Evolutionary conservation across 2,113 vertebrate genomes (phyloP).

Genomic region (Pygathrix nemaeus): DNA sequence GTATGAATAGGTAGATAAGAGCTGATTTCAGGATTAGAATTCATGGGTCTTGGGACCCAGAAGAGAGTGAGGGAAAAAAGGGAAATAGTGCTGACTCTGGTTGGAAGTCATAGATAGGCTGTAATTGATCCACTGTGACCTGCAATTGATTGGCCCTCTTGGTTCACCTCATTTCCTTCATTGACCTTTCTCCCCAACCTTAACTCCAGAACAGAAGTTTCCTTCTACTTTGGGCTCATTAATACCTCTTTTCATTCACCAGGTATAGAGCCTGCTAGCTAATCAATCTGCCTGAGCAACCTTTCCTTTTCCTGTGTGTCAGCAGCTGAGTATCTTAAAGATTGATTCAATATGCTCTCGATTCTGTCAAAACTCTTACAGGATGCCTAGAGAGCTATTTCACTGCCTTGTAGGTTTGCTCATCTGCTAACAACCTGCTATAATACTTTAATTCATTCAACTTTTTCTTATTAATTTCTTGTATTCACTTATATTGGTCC

Average conservation of each 20-base stretch:
- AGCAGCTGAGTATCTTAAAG: constrained; percentile 59
- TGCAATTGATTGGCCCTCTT: constrained; percentile 53
- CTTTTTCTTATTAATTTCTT: constrained; percentile 10
- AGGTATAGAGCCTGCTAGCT: constrained; percentile 51
- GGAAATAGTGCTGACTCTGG: background rate
- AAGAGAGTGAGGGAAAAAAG: background rate
- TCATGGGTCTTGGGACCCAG: background rate
- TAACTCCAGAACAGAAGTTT: constrained; percentile 51
- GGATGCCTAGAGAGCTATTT: constrained; percentile 40
- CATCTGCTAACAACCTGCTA: background rate
- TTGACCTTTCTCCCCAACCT: constrained; percentile 60
- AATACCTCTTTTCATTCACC: constrained; percentile 64
- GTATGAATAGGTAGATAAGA: background rate
- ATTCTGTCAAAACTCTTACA: constrained; percentile 25
- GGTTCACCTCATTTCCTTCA: constrained; percentile 58
- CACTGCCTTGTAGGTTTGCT: background rate
- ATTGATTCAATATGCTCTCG: constrained; percentile 56
- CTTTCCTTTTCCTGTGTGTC: constrained; percentile 62
- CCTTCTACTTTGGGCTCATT: constrained; percentile 54
- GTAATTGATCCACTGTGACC: constrained; percentile 55
- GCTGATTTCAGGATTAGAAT: constrained; percentile 40
- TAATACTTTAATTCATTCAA: constrained; percentile 42
- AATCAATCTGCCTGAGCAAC: constrained; percentile 49
- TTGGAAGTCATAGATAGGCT: background rate
- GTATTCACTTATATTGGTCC: background rate